phyloP scores from a whole-genome alignment of 2,888 invertebrate genomes.

The Drosophila sordidula region DNA sequence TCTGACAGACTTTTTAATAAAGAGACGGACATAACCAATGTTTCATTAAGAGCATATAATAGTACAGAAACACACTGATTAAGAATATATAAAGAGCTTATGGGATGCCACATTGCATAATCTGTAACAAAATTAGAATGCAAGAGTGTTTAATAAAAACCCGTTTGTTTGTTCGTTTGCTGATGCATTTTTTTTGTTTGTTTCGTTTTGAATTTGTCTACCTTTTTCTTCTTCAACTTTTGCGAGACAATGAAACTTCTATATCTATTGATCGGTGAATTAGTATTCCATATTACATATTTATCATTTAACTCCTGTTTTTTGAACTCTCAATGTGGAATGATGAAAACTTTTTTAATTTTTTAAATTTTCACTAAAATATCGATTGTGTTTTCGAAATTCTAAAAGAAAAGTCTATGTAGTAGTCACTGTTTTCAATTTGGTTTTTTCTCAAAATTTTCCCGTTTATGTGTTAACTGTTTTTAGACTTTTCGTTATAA shows the following conservation, averaged over 20 bases:
- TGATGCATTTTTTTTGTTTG: conserved; percentile 56
- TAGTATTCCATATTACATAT: conserved; percentile 3
- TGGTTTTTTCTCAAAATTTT: conserved; percentile 10
- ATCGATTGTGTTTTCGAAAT: conserved; percentile 43
- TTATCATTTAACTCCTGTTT: conserved; percentile 14
- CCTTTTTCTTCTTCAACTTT: conserved; percentile 14
- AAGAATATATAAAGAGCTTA: too few species aligned
- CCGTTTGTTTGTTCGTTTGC: conserved; percentile 71
- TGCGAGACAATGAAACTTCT: conserved; percentile 10
- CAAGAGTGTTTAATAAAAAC: conserved; percentile 8
- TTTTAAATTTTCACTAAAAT: conserved; percentile 17
- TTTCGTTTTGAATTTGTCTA: conserved; percentile 22
- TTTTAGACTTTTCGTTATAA: conserved; percentile 13
- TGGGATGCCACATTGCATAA: too few species aligned
- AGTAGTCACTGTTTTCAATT: neutral
- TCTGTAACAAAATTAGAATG: neutral
- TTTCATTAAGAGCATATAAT: too few species aligned
- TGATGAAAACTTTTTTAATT: conserved; percentile 41
- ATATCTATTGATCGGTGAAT: neutral
- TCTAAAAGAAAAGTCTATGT: conserved; percentile 14
- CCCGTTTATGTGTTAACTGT: conserved; percentile 30
- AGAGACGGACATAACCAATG: too few species aligned
- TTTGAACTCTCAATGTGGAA: conserved; percentile 73
- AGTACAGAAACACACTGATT: too few species aligned
- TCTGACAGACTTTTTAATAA: too few species aligned